Base-by-base conservation (phyloP, 30 jellyfish, hydroid and myxozoan genomes). In the Aurelia sp. region DNA sequence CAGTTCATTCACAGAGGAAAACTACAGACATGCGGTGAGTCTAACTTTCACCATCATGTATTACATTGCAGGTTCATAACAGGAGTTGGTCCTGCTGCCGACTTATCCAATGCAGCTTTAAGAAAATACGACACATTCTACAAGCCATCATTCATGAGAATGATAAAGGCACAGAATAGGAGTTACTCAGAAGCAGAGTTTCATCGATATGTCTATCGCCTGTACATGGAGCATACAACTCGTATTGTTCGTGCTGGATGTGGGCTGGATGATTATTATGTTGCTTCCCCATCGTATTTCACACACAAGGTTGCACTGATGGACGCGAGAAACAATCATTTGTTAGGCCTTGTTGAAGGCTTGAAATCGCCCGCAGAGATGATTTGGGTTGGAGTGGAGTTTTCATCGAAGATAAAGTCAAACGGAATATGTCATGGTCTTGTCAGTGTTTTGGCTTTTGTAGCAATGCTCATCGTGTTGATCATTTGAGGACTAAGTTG, bases 101-200 rank as follows among this genome's bases (percentile, higher is more conserved):
- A 59, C 16, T 18, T 21, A n/a, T 18, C 69, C 13, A 59, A 59
- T 21, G 13, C 33, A 18, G 23, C 33, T 18, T 18, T 18, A 13
- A 21, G 69, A 59, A 59, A 18, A 6, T 12, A 59, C 31, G 55
- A 44, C 55, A 44, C 7, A 44, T 21, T 59, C 69, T 59, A 59
- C 69, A 59, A 59, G 33, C 69, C 69, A 59, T 59, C 33, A 30
- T 59, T 18, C 69, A 59, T 59, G 69, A 59, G 69, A 18, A 59
- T 59, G 7, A 18, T 59, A 8, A 12, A 59, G 11, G 33, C 23
- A 59, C 33, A n/a, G 15, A 30, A 4, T 9, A 59, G 69, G 15
- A 59, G 7, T n/a, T 59, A 59, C 33, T n/a, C 33, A 11, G 33
- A 59, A 59, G 69, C 37, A 18, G 69, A 59, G 33, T 59, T 59